Base-by-base conservation (phyloP, 2,797 vertebrate species). In the Gouania willdenowi region DNA sequence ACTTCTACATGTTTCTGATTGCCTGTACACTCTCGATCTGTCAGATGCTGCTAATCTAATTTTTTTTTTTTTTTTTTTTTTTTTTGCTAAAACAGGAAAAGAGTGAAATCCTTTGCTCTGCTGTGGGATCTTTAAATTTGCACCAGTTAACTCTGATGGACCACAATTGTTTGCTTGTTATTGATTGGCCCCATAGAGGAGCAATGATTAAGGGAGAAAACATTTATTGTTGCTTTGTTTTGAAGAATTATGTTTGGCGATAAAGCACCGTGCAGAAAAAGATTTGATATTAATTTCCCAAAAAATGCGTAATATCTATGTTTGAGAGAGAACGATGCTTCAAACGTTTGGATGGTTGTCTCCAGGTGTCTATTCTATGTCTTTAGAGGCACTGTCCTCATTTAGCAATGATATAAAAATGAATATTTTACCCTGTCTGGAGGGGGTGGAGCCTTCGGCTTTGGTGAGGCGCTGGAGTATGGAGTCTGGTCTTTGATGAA, bases 401-500 rank as follows among this genome's bases (percentile, higher is more conserved):
- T 39, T 61, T 23, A 27, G 36, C 49, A 41, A 60, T 53, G 35
- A 36, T 44, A 75, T 48, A 34, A 56, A 5, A 41, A 50, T 23
- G 25, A 51, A 34, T 60, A 39, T 52, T 53, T 75, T 77, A 85
- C 82, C 75, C 0, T 69, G 64, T 64, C 62, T 62, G 66, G 71
- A 67, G 59, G 57, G 36, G 64, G 54, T 18, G 59, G 63, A 62
- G 78, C 37, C 63, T 25, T 53, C 50, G 47, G 50, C 37, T 49
- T 54, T 76, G 59, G 64, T 83, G 52, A 84, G 69, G 30, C 77
- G 78, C 3, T 83, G 87, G 8, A 93, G 89, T 49, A 93, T 56
- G 4, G 83, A 73, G 62, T 93, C 91, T 0, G 91, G 91, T 12
- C 88, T 88, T 75, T 92, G 92, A 49, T 64, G 75, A 13, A 81